Evolutionary conservation across 2,888 invertebrate genomes (phyloP).

Genomic region (Ganaspis brasiliensis): DNA sequence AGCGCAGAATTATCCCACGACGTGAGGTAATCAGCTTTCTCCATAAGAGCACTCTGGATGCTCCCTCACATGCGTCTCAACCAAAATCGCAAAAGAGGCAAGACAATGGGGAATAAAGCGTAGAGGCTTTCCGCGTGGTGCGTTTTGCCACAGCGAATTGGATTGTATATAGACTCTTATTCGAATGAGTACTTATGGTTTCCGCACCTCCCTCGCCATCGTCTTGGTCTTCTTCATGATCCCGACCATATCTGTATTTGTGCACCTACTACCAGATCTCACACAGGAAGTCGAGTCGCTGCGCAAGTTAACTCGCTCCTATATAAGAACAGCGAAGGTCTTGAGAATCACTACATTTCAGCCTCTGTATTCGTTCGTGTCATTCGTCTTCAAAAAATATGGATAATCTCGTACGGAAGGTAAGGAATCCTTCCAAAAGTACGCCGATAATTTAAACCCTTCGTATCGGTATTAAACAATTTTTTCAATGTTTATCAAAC

Average conservation of each 20-base stretch:
- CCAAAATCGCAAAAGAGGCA: slow-evolving; percentile 63
- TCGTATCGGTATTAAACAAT: too few species aligned
- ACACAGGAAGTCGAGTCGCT: slow-evolving; percentile 50
- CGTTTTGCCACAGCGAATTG: slow-evolving; percentile 69
- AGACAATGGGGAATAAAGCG: slow-evolving; percentile 72
- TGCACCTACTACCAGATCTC: slow-evolving; percentile 44
- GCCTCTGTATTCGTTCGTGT: slow-evolving; percentile 64
- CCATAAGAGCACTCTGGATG: slow-evolving; percentile 53
- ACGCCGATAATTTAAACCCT: neutral
- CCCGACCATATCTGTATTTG: slow-evolving; percentile 45
- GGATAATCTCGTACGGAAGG: slow-evolving; percentile 50
- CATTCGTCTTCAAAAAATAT: slow-evolving; percentile 36
- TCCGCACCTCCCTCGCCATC: slow-evolving; percentile 46
- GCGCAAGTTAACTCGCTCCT: slow-evolving; percentile 57
- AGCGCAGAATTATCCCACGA: slow-evolving; percentile 73
- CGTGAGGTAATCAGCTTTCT: slow-evolving; percentile 78
- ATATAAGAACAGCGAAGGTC: slow-evolving; percentile 71
- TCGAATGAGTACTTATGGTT: slow-evolving; percentile 21
- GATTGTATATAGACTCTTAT: slow-evolving; percentile 51
- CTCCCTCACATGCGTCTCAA: slow-evolving; percentile 46
- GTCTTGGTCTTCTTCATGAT: slow-evolving; percentile 45
- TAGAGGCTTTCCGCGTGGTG: slow-evolving; percentile 71
- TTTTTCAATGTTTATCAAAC: too few species aligned
- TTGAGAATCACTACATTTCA: slow-evolving; percentile 71
- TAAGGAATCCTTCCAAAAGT: slow-evolving; percentile 46